Base-by-base conservation (phyloP, 2,797 vertebrate species). In the Alca torda region DNA sequence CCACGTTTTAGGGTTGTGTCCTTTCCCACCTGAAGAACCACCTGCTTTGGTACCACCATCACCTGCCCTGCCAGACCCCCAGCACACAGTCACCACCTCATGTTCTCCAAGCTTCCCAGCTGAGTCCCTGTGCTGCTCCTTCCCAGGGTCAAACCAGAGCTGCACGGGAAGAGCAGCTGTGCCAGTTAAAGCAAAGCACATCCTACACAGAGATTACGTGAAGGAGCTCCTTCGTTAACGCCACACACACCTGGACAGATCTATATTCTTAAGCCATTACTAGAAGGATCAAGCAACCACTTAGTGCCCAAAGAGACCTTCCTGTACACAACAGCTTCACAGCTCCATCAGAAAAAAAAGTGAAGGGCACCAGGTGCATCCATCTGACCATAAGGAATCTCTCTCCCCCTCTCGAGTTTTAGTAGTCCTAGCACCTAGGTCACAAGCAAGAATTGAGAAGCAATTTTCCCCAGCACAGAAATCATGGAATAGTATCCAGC, bases 81-180 rank as follows among this genome's bases (percentile, higher is more conserved):
- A 8, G 24, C 21, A 0, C 4, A 3, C 54, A 21, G 15, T 1
- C 35, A 13, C 13, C 4, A 25, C 8, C 45, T 53, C 3, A 0
- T 0, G 3, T 10, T 35, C 63, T 43, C 59, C 56, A 4, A 8
- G 13, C 18, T 20, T 31, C 50, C 77, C n/a, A 0, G 13, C 1
- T 4, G 15, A 15, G 6, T 12, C 46, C 43, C 5, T 1, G 23
- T 3, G 33, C 63, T 51, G 11, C 19, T 37, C 8, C 2, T 6
- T 35, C 19, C 21, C 43, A 4, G 51, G 31, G 24, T 11, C 28
- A 21, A 59, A 33, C 39, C 37, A 35, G 35, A 63, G 70, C 39
- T 30, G 31, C 24, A 1, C 0, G 5, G 6, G 1, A 43, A 46
- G 13, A 45, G 48, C 53, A 19, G 45, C 63, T 19, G 6, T 2